Base-by-base conservation (phyloP, 1,140 invertebrate species). In the Aethina tumida region DNA sequence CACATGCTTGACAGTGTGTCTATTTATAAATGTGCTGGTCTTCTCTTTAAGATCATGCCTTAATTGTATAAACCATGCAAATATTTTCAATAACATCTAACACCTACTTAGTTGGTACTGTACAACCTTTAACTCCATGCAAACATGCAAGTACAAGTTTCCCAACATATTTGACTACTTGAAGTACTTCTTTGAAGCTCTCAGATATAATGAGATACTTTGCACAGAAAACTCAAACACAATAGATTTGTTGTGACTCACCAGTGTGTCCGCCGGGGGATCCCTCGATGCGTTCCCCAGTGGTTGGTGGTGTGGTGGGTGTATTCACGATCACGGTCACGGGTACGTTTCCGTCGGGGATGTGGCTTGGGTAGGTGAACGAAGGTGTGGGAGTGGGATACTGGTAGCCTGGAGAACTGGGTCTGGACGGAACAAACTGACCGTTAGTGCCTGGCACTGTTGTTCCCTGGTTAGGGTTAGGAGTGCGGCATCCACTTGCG, bases 301-400 rank as follows among this genome's bases (percentile, higher is more conserved):
- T 24, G 22, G 28, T 40, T 17, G 19, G 16, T 32, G 10, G 16
- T 21, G 18, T 9, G 22, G 25, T 37, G 22, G 22, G 13, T 10
- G 14, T 26, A 29, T 14, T 32, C 15, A 32, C 37, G n/a, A 18
- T 29, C 28, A 15, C 26, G 27, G n/a, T 32, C 30, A 34, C 19
- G 5, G 32, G 32, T 4, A 34, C 19, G n/a, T 34, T 30, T n/a
- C 31, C 36, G 10, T 20, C 9, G 20, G 9, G 33, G 9, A 13
- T 7, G 5, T 6, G 5, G 5, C 10, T 28, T 28, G 24, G 22
- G 9, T 7, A 7, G 13, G 8, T 17, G 21, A 45, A 45, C 8
- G 36, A 4, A 24, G 45, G 45, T 5, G 31, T 27, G 5, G 35
- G 35, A 20, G 5, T 43, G 12, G 41, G 35, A 27, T 47, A 47